Conservation (phyloP, 2,113 vertebrate genomes). For the Saguinus imperator region DNA sequence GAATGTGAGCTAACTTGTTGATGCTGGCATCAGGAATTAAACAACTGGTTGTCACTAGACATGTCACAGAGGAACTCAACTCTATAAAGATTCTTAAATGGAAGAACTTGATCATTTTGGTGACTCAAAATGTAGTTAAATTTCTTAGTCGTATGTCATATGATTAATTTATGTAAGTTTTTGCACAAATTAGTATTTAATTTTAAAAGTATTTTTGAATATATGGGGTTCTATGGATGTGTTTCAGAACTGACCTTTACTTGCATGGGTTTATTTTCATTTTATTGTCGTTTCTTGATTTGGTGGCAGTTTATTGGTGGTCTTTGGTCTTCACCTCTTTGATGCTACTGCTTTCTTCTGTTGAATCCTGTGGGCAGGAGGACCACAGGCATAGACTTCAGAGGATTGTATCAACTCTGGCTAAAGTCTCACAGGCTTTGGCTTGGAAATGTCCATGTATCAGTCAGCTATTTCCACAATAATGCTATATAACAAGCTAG, state of each 20-base stretch:
- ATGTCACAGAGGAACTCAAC: not conserved
- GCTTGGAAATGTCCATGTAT: not conserved
- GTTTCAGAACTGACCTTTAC: not conserved
- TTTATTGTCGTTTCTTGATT: accelerated
- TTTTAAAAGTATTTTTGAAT: not conserved
- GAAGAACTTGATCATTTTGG: too few species aligned
- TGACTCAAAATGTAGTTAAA: not conserved
- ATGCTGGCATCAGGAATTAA: not conserved
- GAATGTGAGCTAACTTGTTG: not conserved
- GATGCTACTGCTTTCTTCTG: not conserved
- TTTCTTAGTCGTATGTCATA: not conserved
- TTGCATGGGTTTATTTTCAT: not conserved
- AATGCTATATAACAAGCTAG: not conserved
- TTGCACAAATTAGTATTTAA: not conserved
- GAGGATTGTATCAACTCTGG: not conserved
- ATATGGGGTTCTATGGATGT: accelerated
- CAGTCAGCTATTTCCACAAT: not conserved
- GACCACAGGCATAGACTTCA: not conserved
- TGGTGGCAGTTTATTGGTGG: not conserved
- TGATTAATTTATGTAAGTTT: not conserved
- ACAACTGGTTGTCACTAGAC: not conserved
- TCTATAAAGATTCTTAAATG: not conserved
- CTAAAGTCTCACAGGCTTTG: not conserved
- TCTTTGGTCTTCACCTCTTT: not conserved
- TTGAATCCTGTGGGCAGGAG: accelerated